A percentile compares a stretch with the other conserved stretches of the same genome.
These are phyloP conservation scores for Xenopus petersii DNA, from an alignment of 2,797 vertebrate genomes.

Conservation along the genomic window DNA sequence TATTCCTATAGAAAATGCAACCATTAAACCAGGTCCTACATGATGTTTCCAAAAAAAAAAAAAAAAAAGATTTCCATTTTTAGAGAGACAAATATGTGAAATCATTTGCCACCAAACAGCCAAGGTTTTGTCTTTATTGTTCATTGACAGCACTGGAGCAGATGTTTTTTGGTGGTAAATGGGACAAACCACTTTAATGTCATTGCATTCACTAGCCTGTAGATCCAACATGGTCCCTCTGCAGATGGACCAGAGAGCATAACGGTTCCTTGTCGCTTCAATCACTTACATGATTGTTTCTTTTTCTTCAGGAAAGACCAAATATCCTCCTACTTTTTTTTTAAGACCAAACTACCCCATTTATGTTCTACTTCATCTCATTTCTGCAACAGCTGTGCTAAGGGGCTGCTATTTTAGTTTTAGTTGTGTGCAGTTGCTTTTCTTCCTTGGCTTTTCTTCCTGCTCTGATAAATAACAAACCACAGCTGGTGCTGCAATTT, in stretches of 20 bases:
- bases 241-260: slow-evolving; percentile 11
- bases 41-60: too few species aligned
- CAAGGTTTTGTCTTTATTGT: neutral
- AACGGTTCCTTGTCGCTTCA: slow-evolving; percentile 11
- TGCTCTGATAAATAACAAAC: slow-evolving; percentile 50
- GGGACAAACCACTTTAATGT: neutral
- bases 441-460: slow-evolving; percentile 45
- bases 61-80: too few species aligned
- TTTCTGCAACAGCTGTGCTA: slow-evolving; percentile 46
- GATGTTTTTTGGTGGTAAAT: neutral
- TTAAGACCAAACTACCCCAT: slow-evolving; percentile 37
- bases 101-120: too few species aligned
- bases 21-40: too few species aligned
- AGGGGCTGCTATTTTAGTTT: slow-evolving; percentile 48
- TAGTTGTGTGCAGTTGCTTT: slow-evolving; percentile 42
- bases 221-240: neutral
- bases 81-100: too few species aligned
- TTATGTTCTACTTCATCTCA: slow-evolving; percentile 36
- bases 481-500: slow-evolving; percentile 45
- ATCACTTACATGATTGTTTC: slow-evolving; percentile 12
- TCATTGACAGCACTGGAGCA: neutral
- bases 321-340: slow-evolving; percentile 28
- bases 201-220: neutral
- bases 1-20: too few species aligned
- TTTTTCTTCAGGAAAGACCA: slow-evolving; percentile 23